Conservation (phyloP, 2,797 vertebrate genomes). For the Lagodon rhomboides region DNA sequence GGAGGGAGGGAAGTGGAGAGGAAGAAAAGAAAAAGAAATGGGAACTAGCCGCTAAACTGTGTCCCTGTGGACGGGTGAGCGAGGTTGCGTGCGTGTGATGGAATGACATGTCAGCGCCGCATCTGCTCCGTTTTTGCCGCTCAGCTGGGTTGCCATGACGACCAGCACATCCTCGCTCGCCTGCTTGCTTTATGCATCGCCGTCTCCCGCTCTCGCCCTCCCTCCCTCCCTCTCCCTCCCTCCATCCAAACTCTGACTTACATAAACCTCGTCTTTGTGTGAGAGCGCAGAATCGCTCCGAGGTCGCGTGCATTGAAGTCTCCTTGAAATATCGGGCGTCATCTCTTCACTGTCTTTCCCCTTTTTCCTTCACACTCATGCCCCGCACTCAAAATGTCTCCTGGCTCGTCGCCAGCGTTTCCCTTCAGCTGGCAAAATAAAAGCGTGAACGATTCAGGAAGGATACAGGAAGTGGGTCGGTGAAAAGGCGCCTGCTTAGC, state of each 20-base stretch:
- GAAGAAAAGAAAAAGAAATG: constrained; percentile 23
- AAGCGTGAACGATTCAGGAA: constrained; percentile 51
- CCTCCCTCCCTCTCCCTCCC: constrained; percentile 31
- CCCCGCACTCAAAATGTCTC: constrained; percentile 49
- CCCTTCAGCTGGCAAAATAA: constrained; percentile 55
- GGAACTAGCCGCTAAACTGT: constrained; percentile 12
- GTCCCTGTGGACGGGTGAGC: constrained; percentile 34
- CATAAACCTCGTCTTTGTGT: constrained; percentile 72
- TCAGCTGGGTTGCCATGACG: constrained; percentile 75
- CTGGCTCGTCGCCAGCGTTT: constrained; percentile 33
- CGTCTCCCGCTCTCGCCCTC: constrained; percentile 3
- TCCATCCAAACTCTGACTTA: constrained; percentile 58
- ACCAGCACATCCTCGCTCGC: constrained; percentile 63
- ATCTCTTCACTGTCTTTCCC: background rate
- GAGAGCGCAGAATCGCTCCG: constrained; percentile 37
- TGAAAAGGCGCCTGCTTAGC: constrained; percentile 62
- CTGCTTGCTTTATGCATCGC: constrained; percentile 36
- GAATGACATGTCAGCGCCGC: constrained; percentile 71
- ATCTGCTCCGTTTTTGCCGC: constrained; percentile 69
- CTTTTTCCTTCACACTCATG: constrained; percentile 1
- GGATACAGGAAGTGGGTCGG: constrained; percentile 54
- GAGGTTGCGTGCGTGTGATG: constrained; percentile 58
- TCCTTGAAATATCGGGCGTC: constrained; percentile 45
- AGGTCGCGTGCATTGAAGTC: constrained; percentile 55
- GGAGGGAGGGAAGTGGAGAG: background rate